phyloP scores from a whole-genome alignment of 2,888 invertebrate genomes.

The Cryptocephalus moraei region DNA sequence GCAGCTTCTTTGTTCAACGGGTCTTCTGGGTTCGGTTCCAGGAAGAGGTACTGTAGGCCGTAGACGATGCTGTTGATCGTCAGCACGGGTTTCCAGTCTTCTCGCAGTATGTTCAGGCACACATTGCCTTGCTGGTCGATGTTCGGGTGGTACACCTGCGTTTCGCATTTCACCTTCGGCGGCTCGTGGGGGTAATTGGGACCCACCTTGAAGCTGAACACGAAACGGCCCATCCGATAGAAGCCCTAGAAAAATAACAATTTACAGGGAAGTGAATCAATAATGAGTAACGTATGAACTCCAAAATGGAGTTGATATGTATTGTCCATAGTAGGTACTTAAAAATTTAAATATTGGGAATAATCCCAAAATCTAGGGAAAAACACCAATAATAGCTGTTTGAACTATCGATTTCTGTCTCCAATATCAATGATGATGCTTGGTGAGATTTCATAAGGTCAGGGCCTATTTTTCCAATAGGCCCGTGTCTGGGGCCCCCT shows the following conservation, averaged over 20 bases:
- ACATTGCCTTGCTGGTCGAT: constrained; percentile 98
- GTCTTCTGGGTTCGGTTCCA: constrained; percentile 98
- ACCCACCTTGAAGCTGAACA: constrained; percentile 95
- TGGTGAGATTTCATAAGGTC: no score
- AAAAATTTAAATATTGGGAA: no score
- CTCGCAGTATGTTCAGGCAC: constrained; percentile 91
- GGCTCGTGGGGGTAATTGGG: constrained; percentile 98
- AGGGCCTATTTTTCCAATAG: no score
- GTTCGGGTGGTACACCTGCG: constrained; percentile 95
- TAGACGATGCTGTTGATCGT: constrained; percentile 97
- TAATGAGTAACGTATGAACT: no score
- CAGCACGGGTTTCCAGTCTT: constrained; percentile 98
- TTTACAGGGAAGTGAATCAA: background rate
- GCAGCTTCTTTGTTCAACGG: constrained; percentile 98
- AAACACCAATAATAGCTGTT: no score
- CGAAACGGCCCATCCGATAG: constrained; percentile 87
- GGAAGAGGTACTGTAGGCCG: constrained; percentile 92
- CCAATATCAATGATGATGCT: no score
- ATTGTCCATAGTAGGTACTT: no score
- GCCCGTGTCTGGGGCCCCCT: no score
- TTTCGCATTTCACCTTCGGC: constrained; percentile 97
- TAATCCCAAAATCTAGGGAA: no score
- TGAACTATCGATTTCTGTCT: no score
- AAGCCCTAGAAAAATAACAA: constrained; percentile 56
- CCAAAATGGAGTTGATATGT: no score